Percentiles rank a stretch among this genome's conserved stretches.
These are phyloP conservation scores for Rhinichthys osculus DNA, from an alignment of 2,797 vertebrate genomes.

Conservation along the genomic window DNA sequence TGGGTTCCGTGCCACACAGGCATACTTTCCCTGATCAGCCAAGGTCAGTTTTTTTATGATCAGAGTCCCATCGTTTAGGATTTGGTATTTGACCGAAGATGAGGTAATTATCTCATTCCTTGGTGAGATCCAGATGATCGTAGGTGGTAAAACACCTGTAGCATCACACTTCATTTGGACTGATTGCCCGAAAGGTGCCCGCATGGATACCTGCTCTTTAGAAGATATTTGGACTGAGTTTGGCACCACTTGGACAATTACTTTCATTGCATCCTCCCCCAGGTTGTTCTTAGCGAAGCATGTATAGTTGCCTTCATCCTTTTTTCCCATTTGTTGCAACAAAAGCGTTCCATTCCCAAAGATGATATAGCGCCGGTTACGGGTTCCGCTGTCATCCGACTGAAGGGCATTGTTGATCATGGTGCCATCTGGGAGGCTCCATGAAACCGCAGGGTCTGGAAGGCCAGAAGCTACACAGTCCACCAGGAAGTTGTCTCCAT, in stretches of 20 bases:
- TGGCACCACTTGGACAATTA: constrained; percentile 76
- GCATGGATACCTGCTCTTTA: constrained; percentile 69
- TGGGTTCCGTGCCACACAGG: constrained; percentile 77
- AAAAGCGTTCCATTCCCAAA: constrained; percentile 83
- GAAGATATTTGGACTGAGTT: constrained; percentile 71
- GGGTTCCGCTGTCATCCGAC: constrained; percentile 78
- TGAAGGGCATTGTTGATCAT: constrained; percentile 82
- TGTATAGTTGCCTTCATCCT: constrained; percentile 83
- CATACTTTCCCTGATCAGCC: constrained; percentile 79
- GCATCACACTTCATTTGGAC: constrained; percentile 76
- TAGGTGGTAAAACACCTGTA: constrained; percentile 74
- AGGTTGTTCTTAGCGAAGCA: constrained; percentile 82
- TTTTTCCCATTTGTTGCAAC: constrained; percentile 80
- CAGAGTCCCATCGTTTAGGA: constrained; percentile 72
- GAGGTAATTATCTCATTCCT: constrained; percentile 71
- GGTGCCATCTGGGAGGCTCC: constrained; percentile 84
- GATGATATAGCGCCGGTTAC: constrained; percentile 77
- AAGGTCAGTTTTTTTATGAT: constrained; percentile 75
- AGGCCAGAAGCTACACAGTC: constrained; percentile 83
- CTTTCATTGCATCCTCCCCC: constrained; percentile 81
- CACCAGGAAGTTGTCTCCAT: constrained; percentile 81
- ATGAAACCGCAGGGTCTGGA: constrained; percentile 82
- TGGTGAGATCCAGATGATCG: constrained; percentile 80
- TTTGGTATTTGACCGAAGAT: constrained; percentile 72
- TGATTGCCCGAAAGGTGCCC: constrained; percentile 70